A percentile compares a stretch with the other conserved stretches of the same genome.
Evolutionary conservation across 2,888 invertebrate species (phyloP).

Genomic region (Agrotis clavis): DNA sequence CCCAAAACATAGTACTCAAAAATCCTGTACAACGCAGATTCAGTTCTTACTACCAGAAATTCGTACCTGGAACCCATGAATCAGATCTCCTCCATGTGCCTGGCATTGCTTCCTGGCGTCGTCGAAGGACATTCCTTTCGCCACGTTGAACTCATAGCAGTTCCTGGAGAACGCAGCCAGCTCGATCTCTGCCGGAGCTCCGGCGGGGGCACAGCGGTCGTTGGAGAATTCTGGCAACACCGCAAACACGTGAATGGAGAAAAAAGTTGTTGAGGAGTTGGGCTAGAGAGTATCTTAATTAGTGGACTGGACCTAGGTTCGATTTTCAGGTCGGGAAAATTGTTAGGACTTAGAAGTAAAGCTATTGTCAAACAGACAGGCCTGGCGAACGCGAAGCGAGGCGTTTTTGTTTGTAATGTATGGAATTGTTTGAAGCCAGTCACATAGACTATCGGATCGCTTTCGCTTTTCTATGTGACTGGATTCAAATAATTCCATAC

Average conservation of each 20-base stretch:
- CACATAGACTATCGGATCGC: no score
- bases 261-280: not conserved
- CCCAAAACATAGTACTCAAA: no score
- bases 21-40: no score
- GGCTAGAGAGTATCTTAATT: not conserved
- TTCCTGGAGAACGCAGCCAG: constrained; percentile 96
- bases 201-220: constrained; percentile 95
- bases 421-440: no score
- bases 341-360: not conserved
- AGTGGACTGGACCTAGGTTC: not conserved
- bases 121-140: constrained; percentile 95
- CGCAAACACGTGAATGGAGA: not conserved
- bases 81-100: constrained; percentile 93
- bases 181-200: constrained; percentile 95
- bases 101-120: constrained; percentile 95
- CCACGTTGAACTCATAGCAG: constrained; percentile 97
- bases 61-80: constrained; percentile 92
- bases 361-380: no score
- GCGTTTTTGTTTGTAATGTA: no score
- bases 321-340: not conserved
- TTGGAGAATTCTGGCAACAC: constrained; percentile 94
- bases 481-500: no score
- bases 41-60: not conserved
- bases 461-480: no score
- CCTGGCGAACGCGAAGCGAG: no score